Evolutionary conservation across 2,797 vertebrate species (phyloP), one percentile per base, ranked within the genome.

Genomic region (Gymnoscopelus microlampas): DNA sequence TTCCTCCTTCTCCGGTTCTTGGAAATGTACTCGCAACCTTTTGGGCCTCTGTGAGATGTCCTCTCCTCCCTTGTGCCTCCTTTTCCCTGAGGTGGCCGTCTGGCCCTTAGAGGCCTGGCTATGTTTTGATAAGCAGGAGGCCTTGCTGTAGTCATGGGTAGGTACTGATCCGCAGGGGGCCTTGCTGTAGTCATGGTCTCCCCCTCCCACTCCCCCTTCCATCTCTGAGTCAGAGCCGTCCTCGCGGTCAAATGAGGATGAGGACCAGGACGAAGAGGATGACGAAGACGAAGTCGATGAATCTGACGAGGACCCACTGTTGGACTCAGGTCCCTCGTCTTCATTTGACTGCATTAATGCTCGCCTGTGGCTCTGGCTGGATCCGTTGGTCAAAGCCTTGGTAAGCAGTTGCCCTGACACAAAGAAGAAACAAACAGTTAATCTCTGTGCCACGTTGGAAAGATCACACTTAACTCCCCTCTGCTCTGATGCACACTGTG

Each of bases 131-230:
- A 19, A 51, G 56, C 19, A 47, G 10, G 60, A 90, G 92, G 15
- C 96, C 92, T 97, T 99, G 91, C 96, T 99, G 92, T 99, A 99
- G 92, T 98, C 97, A 3, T 99, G 98, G 77, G 39, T 44, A 44
- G 60, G 65, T 3, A 54, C 24, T 0, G 94, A 94, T 35, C 91
- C 92, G 75, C 95, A 92, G 65, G 96, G 93, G 0, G 95, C 96
- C 92, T 97, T 99, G 91, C 96, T 99, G 92, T 99, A 99, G 92
- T 98, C 97, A 3, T 99, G 98, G 77, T 99, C 98, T 1, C 97
- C 97, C 1, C 97, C 97, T 0, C 98, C 97, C 14, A 95, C 90
- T 26, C 95, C 98, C 87, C 96, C 94, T 87, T 95, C 95, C 88
- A 91, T 88, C 63, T 98, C 97, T 0, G 94, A 95, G 23, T 95